Evolutionary conservation across 2,888 invertebrate genomes (phyloP).

Genomic region (Cremastinae sp.): DNA sequence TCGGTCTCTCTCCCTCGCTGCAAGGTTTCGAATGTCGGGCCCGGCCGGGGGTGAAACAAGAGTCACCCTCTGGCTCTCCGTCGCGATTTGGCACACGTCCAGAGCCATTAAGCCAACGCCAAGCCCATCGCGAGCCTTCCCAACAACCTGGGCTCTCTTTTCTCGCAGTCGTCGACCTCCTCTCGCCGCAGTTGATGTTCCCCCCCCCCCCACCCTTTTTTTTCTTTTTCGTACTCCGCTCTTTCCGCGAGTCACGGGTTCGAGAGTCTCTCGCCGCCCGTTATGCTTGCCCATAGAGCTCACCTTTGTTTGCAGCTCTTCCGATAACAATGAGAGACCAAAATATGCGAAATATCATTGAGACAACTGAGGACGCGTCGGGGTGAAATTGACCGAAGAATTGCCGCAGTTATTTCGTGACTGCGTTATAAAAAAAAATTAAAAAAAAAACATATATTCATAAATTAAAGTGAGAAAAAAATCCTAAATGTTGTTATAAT

Average conservation of each 20-base stretch:
- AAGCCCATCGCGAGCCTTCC: constrained; percentile 58
- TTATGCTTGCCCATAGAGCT: constrained; percentile 54
- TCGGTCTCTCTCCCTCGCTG: constrained; percentile 51
- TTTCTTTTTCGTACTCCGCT: constrained; percentile 49
- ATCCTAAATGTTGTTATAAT: too few relatives aligned
- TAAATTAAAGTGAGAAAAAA: too few relatives aligned
- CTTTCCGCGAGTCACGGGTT: constrained; percentile 5
- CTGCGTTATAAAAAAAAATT: too few relatives aligned
- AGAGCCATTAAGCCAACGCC: constrained; percentile 72
- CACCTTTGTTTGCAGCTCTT: constrained; percentile 74
- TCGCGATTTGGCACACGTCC: constrained; percentile 73
- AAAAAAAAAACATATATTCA: too few relatives aligned
- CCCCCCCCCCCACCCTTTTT: constrained; percentile 17
- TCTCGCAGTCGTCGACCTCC: background rate
- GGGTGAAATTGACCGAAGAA: constrained; percentile 31
- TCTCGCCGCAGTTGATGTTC: too few relatives aligned
- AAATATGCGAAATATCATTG: constrained; percentile 72
- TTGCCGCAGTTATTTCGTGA: constrained; percentile 9
- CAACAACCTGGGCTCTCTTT: constrained; percentile 59
- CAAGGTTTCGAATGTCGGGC: constrained; percentile 61
- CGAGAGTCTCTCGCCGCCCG: constrained; percentile 7
- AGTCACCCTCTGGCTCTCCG: constrained; percentile 39
- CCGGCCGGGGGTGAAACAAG: constrained; percentile 55
- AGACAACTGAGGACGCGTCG: constrained; percentile 19
- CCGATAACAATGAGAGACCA: constrained; percentile 71